These are phyloP conservation scores for Macrosteles quadrilineatus DNA, from an alignment of 1,140 invertebrate species.

Conservation along the genomic window DNA sequence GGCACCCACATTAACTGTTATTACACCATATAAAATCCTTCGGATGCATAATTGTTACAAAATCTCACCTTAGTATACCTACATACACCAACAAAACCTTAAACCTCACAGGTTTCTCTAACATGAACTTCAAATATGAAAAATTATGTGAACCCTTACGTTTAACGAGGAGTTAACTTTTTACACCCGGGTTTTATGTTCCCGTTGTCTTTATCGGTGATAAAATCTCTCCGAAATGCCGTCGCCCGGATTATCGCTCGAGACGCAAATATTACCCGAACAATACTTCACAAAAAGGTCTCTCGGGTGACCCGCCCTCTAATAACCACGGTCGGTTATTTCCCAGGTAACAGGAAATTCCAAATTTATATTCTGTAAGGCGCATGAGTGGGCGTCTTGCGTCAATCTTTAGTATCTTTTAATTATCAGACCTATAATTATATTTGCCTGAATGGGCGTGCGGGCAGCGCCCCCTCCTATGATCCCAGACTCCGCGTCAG, in stretches of 20 bases:
- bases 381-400: background rate
- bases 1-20: too few species aligned
- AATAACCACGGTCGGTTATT: background rate
- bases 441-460: background rate
- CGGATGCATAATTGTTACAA: too few species aligned
- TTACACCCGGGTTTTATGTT: background rate
- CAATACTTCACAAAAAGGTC: background rate
- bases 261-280: background rate
- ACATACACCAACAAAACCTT: too few species aligned
- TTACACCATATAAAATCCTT: too few species aligned
- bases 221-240: constrained; percentile 9
- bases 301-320: background rate
- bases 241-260: background rate
- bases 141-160: too few species aligned
- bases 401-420: constrained; percentile 14
- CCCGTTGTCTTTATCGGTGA: constrained; percentile 1
- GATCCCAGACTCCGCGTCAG: background rate
- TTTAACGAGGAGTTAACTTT: too few species aligned
- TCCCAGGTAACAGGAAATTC: background rate
- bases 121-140: too few species aligned
- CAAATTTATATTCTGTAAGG: constrained; percentile 12
- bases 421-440: constrained; percentile 9
- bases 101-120: too few species aligned
- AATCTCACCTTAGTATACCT: too few species aligned
- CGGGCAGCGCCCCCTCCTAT: background rate